These are phyloP conservation scores for Rhodinocichla rosea DNA, from an alignment of 2,113 vertebrate genomes.

Conservation along the genomic window DNA sequence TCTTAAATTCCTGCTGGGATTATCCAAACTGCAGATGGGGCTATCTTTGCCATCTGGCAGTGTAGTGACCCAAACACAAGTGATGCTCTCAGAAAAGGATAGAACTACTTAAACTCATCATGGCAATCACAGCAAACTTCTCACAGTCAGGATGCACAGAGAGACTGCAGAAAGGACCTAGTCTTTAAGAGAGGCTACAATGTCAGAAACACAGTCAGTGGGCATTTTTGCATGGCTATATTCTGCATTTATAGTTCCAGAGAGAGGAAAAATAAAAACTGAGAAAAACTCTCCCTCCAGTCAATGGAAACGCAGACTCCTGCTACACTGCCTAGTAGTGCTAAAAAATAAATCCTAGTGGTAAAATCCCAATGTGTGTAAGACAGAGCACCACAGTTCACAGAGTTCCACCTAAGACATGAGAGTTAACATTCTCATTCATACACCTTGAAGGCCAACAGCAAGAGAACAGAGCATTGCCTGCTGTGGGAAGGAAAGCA, in stretches of 20 bases:
- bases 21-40: background rate
- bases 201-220: background rate
- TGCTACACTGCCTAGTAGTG: background rate
- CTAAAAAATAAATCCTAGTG: background rate
- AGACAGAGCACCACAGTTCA: background rate
- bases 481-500: background rate
- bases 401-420: background rate
- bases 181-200: background rate
- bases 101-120: background rate
- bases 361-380: background rate
- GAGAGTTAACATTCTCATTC: background rate
- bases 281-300: background rate
- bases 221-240: background rate
- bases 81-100: background rate
- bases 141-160: background rate
- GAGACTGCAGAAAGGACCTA: background rate
- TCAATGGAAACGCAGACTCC: background rate
- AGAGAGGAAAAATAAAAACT: background rate
- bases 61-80: background rate
- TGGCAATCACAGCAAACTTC: background rate
- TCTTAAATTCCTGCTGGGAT: background rate
- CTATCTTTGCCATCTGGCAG: background rate
- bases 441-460: background rate
- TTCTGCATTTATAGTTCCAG: background rate
- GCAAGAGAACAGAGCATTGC: background rate